Evolutionary conservation across 1,140 invertebrate species (phyloP).

Genomic region (Dendroctonus valens): DNA sequence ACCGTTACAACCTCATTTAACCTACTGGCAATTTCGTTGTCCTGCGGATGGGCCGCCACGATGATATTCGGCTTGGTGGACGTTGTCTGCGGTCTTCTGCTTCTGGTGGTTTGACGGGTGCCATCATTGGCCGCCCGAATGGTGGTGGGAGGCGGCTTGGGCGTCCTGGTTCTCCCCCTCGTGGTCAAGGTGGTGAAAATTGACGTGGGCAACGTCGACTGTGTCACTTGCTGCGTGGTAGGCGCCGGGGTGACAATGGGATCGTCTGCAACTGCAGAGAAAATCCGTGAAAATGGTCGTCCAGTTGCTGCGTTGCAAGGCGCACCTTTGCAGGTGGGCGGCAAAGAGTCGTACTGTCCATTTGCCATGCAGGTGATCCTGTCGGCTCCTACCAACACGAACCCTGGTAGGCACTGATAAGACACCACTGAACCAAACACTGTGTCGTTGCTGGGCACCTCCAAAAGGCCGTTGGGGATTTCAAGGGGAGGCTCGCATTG

Average conservation of each 20-base stretch:
- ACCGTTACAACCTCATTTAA: neutral
- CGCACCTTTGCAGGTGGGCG: conserved; percentile 54
- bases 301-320: neutral
- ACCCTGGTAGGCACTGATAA: conserved; percentile 74
- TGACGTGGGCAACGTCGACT: conserved; percentile 36
- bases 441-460: conserved; percentile 63
- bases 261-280: conserved; percentile 5
- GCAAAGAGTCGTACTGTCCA: conserved; percentile 74
- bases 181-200: conserved; percentile 37
- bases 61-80: conserved; percentile 58
- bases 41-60: conserved; percentile 63
- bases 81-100: conserved; percentile 33
- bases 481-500: conserved; percentile 71
- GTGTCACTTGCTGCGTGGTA: conserved; percentile 22
- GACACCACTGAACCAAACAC: conserved; percentile 69
- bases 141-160: conserved; percentile 49
- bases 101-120: conserved; percentile 26
- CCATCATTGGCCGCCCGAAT: conserved; percentile 41
- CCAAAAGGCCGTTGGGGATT: conserved; percentile 70
- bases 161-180: conserved; percentile 47
- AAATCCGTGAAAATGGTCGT: neutral
- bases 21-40: conserved; percentile 56
- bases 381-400: conserved; percentile 66
- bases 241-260: neutral
- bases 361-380: conserved; percentile 69